Evolutionary conservation across 1,140 invertebrate genomes (phyloP).

Genomic region (Halesus radiatus): DNA sequence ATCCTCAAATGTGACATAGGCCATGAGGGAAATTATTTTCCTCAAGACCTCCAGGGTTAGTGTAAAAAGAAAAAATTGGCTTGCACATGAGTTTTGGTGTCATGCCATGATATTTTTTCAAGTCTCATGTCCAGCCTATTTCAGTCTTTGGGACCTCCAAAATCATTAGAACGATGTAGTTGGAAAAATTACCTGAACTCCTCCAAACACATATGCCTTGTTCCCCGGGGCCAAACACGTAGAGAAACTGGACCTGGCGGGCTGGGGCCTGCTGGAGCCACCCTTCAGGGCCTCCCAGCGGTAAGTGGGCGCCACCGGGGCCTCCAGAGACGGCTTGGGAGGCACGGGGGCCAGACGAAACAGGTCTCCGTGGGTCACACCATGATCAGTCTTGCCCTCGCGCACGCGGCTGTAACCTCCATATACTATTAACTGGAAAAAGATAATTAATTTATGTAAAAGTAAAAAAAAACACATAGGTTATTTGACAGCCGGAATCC

Average conservation of each 20-base stretch:
- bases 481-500: no score
- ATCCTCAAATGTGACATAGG: no score
- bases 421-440: constrained; percentile 78
- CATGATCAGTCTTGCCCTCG: constrained; percentile 87
- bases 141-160: no score
- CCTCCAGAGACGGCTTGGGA: constrained; percentile 55
- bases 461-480: no score
- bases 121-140: no score
- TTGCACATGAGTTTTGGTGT: no score
- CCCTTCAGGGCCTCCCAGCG: constrained; percentile 54
- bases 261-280: constrained; percentile 40
- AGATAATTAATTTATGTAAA: background rate
- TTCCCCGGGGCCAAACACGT: constrained; percentile 67
- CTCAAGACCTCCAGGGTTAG: no score
- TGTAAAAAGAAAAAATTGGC: no score
- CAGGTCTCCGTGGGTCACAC: constrained; percentile 86
- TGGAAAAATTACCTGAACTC: constrained; percentile 70
- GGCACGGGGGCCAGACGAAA: constrained; percentile 73
- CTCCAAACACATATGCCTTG: constrained; percentile 75
- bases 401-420: constrained; percentile 87
- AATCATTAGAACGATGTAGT: no score
- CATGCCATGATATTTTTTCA: no score
- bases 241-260: constrained; percentile 49
- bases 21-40: no score
- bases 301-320: background rate